Conservation (phyloP, 1,140 invertebrate species). For the Conus betulinus region DNA sequence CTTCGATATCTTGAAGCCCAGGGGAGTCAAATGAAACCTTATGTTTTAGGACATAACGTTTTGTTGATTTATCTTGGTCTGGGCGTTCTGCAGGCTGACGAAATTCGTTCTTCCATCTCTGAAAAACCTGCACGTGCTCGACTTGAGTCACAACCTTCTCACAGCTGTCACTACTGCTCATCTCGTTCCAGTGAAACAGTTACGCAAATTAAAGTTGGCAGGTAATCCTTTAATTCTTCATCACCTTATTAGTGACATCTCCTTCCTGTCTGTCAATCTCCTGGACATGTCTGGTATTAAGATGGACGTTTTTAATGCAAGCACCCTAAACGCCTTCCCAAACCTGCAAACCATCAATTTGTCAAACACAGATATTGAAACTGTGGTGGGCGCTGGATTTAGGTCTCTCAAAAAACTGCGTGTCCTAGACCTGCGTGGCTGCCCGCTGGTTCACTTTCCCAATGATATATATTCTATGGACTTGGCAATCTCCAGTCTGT, state of each 20-base stretch:
- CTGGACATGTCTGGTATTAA: too few species aligned
- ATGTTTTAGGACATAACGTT: neutral
- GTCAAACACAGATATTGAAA: too few species aligned
- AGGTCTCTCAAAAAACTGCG: neutral
- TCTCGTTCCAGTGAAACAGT: too few species aligned
- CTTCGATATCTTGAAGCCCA: slow-evolving; percentile 1
- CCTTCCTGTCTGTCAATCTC: too few species aligned
- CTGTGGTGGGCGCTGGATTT: too few species aligned
- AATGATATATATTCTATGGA: neutral
- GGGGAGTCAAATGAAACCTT: neutral
- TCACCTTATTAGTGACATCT: too few species aligned
- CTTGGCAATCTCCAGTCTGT: neutral
- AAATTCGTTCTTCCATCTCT: neutral
- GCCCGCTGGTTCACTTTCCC: slow-evolving; percentile 28
- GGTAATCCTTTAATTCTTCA: too few species aligned
- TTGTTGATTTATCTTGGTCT: slow-evolving; percentile 9
- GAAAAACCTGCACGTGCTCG: neutral
- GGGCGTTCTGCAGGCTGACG: neutral
- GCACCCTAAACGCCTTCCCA: too few species aligned
- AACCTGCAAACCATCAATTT: too few species aligned
- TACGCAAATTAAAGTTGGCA: too few species aligned
- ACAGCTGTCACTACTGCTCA: too few species aligned
- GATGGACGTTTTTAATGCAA: too few species aligned
- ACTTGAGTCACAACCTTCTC: neutral
- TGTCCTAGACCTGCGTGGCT: slow-evolving; percentile 26